Conservation (phyloP, 2,888 invertebrate species). For the Zootermopsis nevadensis region DNA sequence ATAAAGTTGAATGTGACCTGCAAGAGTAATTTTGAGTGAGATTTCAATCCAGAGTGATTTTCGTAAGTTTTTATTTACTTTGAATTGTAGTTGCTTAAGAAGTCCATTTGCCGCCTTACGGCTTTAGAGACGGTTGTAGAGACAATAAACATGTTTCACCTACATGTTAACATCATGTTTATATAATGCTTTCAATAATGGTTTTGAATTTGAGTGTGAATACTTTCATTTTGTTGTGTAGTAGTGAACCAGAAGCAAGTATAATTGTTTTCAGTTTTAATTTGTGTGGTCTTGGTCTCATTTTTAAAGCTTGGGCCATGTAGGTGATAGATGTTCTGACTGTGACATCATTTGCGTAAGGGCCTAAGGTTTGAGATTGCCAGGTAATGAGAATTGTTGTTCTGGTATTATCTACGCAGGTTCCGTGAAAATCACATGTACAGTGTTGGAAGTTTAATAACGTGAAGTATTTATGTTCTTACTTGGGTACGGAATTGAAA, state of each 20-base stretch:
- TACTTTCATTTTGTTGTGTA: not conserved
- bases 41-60: not conserved
- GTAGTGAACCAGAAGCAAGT: not conserved
- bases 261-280: not conserved
- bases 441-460: too few relatives aligned
- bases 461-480: too few relatives aligned
- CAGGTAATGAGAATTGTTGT: not conserved
- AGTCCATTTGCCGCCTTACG: not conserved
- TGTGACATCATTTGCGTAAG: not conserved
- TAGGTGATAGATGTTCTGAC: not conserved
- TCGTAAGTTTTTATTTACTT: not conserved
- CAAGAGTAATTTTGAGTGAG: not conserved
- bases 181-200: not conserved
- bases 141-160: not conserved
- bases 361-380: slow-evolving; percentile 8
- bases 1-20: not conserved
- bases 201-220: not conserved
- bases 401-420: too few relatives aligned
- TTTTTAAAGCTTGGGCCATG: not conserved
- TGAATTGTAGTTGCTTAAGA: not conserved
- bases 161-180: not conserved
- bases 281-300: not conserved
- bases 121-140: not conserved
- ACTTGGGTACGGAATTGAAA: too few relatives aligned
- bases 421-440: too few relatives aligned